Evolutionary conservation across 2,888 invertebrate genomes (phyloP), one percentile per base, ranked within the genome.

Genomic region (Phragmatobia fuliginosa): DNA sequence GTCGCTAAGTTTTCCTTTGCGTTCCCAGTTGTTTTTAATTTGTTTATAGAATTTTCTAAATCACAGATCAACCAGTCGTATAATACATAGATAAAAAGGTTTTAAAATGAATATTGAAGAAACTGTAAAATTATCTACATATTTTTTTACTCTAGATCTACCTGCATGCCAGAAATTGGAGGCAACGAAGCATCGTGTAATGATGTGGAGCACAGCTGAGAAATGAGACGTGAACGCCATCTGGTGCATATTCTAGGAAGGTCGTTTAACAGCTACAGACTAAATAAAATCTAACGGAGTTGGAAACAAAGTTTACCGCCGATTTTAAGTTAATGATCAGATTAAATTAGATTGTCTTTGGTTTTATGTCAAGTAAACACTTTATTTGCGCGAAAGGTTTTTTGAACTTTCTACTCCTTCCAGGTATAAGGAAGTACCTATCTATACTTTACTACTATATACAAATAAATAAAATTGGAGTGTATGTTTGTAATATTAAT

Each of bases 141-240:
- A 25, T 52, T 52, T 52, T 5, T 4, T 52, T 3, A 28, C 11
- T 31, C 25, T 45, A 31, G 8, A 33, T 33, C 2, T 33, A 31
- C 59, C 33, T 60, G 33, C 10, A 21, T 2, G 25, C 28, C 16
- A 28, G 33, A 60, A 60, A 60, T 41, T 32, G 52, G 1, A 36
- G 14, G 32, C 49, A 63, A 45, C 21, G 63, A 41, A 74, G 77
- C 83, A 74, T 45, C 59, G 41, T 31, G 71, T 74, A 74, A 76
- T 72, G 75, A 80, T 68, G 83, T 63, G 65, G 72, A 77, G 77
- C 64, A 76, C 74, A 31, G 58, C 68, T 73, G 81, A 81, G 74
- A 74, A 79, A 82, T 82, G 81, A 77, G 72, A n/a, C 71, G 72
- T 71, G 68, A 71, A 59, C 77, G 76, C 75, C 83, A 81, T 73